phyloP scores from a whole-genome alignment of 1,140 invertebrate genomes.

The Anastrepha ludens region DNA sequence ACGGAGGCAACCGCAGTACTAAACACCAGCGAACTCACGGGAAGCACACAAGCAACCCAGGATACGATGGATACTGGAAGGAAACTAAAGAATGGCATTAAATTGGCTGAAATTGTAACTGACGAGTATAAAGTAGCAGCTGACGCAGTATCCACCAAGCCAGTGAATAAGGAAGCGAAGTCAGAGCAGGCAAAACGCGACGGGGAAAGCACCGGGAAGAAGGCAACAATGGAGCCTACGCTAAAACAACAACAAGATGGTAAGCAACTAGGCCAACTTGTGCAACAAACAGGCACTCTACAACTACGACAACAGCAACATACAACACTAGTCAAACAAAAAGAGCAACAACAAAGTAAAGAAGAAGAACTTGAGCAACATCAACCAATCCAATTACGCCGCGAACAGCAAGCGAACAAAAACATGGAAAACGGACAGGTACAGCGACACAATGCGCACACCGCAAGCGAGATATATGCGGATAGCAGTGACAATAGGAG shows the following conservation, averaged over 20 bases:
- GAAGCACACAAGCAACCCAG: neutral
- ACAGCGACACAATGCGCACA: conserved; percentile 33
- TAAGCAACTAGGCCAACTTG: conserved; percentile 27
- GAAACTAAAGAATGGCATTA: conserved; percentile 58
- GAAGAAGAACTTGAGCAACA: conserved; percentile 28
- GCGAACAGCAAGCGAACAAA: conserved; percentile 6
- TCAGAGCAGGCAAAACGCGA: neutral
- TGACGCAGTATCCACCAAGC: neutral
- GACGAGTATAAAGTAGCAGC: conserved; percentile 55
- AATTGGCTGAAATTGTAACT: conserved; percentile 60
- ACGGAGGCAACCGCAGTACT: neutral
- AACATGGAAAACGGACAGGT: conserved; percentile 47
- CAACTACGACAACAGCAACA: neutral
- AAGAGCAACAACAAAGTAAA: neutral
- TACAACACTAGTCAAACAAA: neutral
- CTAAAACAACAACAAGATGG: neutral
- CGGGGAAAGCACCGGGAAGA: neutral
- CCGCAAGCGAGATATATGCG: conserved; percentile 10
- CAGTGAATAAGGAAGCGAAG: neutral
- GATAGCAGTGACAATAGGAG: neutral
- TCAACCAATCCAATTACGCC: conserved; percentile 14
- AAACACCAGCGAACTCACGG: neutral
- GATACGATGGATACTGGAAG: conserved; percentile 52
- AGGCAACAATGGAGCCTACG: neutral
- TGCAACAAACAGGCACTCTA: neutral